These are phyloP conservation scores for Iguana delicatissima DNA, from an alignment of 2,797 vertebrate species.

Conservation along the genomic window DNA sequence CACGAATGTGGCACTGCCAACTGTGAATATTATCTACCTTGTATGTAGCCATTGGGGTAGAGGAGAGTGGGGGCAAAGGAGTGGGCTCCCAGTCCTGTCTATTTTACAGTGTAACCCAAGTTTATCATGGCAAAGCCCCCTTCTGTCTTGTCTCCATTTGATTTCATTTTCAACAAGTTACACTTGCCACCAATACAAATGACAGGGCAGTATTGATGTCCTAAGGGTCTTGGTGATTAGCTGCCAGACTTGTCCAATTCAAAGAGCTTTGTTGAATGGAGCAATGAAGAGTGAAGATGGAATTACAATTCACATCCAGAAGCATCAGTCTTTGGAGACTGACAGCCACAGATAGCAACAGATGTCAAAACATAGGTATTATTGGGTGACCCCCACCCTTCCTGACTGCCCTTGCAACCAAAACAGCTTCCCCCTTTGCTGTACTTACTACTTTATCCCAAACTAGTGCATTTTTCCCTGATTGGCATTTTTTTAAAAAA, in stretches of 20 bases:
- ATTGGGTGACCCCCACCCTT: neutral
- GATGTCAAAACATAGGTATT: conserved; percentile 4
- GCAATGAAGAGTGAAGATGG: conserved; percentile 14
- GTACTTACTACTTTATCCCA: conserved; percentile 19
- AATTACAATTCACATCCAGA: neutral
- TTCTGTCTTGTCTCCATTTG: neutral
- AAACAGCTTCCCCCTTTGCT: neutral
- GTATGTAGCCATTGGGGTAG: neutral
- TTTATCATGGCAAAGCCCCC: neutral
- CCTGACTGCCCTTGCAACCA: neutral
- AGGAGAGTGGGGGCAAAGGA: neutral
- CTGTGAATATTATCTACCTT: neutral
- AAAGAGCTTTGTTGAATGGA: conserved; percentile 22
- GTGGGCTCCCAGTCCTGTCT: conserved; percentile 1
- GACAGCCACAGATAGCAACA: conserved; percentile 20
- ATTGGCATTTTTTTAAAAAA: conserved; percentile 38
- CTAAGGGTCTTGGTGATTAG: conserved; percentile 31
- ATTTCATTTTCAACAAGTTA: conserved; percentile 12
- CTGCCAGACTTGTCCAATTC: conserved; percentile 26
- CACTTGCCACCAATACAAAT: conserved; percentile 27
- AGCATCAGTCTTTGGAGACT: conserved; percentile 13
- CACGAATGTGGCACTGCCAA: too few relatives aligned
- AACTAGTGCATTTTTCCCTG: conserved; percentile 17
- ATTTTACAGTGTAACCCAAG: neutral
- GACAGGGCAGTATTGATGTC: conserved; percentile 23